Base-by-base conservation (phyloP, 1,140 invertebrate species). In the Rhynchophorus ferrugineus region DNA sequence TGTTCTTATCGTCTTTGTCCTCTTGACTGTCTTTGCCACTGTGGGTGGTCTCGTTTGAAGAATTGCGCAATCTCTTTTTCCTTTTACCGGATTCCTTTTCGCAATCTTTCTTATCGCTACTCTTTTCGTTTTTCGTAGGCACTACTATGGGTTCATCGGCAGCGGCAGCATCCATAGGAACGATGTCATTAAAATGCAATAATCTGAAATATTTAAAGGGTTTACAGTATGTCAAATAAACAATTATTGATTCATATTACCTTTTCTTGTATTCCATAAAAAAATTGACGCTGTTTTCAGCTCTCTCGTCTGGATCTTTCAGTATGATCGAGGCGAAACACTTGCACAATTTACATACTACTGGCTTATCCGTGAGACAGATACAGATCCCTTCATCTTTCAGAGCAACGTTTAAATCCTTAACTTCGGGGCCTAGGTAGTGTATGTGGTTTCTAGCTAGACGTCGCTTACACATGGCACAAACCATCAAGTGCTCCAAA, bases 331-430 rank as follows among this genome's bases (percentile, higher is more conserved):
- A 77, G 44, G 80, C 82, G 67, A 84, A 89, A 61, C 85, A 84
- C 50, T 83, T 79, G 60, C 87, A 90, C 3, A 85, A 66, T 69
- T 89, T 89, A 68, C 87, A 90, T 8, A 89, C 78, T 56, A 86
- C 79, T 0, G 80, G 76, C 58, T 73, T 75, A 44, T 75, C 73
- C 22, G 70, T 65, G 33, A 84, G 57, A 21, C 73, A 70, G n/a
- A 85, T 79, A 1, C 84, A 85, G 9, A 89, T 75, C 3, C 49
- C 51, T 54, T 83, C 78, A 44, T 77, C 74, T 34, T 68, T 64
- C 3, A 89, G 71, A 1, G 78, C 71, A 46, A 77, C 74, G 64
- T 89, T 87, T 51, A 89, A 56, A 19, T 84, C 79, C 54, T 75
- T 69, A 33, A 78, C 80, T 59, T 85, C 84, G 20, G 71, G 70